Conservation (phyloP, 2,113 vertebrate genomes). For the Nycticorax nycticorax region DNA sequence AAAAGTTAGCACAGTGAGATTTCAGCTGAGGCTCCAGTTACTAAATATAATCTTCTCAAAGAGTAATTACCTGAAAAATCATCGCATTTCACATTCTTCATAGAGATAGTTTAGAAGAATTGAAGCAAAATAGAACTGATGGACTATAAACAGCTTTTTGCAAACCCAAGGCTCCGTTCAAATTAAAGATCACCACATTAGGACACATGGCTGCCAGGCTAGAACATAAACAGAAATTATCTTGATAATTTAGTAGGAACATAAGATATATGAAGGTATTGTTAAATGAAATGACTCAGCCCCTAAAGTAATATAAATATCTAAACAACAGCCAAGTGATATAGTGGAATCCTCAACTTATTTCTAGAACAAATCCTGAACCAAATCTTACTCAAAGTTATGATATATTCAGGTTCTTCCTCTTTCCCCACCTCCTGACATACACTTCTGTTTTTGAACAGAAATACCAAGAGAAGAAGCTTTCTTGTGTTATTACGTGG, state of each 20-base stretch:
- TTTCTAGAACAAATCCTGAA: neutral
- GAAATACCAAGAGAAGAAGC: neutral
- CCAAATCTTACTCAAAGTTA: neutral
- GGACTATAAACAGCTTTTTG: neutral
- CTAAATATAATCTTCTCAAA: neutral
- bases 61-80: neutral
- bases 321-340: neutral
- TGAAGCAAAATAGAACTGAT: neutral
- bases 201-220: neutral
- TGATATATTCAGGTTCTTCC: neutral
- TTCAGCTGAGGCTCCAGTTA: neutral
- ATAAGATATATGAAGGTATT: neutral
- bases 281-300: neutral
- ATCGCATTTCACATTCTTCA: neutral
- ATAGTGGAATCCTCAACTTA: neutral
- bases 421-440: neutral
- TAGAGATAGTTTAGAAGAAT: neutral
- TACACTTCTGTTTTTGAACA: neutral
- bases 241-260: neutral
- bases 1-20: neutral
- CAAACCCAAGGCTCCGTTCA: neutral
- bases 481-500: neutral
- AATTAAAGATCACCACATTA: neutral
- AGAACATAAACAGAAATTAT: neutral
- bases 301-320: neutral